A percentile compares a stretch with the other conserved stretches of the same genome.
Conservation (phyloP, 2,113 vertebrate species). For the Ophthalmotilapia sp. region DNA sequence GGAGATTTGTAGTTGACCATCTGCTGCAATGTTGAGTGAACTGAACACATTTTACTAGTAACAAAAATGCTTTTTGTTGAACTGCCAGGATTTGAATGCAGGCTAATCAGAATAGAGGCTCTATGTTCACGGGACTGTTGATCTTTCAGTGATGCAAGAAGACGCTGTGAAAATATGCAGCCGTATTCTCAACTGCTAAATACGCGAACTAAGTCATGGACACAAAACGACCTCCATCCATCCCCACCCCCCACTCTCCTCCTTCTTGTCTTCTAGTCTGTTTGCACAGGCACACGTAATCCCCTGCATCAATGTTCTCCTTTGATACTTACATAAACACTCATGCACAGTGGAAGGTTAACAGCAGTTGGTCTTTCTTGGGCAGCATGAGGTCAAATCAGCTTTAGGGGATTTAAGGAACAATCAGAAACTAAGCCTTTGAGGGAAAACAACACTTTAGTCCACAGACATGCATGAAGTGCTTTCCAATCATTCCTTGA, state of each 20-base stretch:
- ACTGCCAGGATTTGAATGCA: not conserved
- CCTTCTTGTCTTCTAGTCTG: not conserved
- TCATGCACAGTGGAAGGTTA: conserved; percentile 1
- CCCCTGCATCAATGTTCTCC: conserved; percentile 6
- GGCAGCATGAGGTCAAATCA: conserved; percentile 10
- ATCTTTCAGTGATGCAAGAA: not conserved
- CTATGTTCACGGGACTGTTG: not conserved
- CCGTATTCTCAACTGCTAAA: not conserved
- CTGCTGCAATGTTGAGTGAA: not conserved
- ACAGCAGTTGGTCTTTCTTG: conserved; percentile 33
- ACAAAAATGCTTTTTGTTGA: not conserved
- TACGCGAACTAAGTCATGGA: not conserved
- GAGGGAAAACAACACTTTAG: not conserved
- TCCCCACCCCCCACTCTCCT: not conserved
- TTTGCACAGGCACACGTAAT: not conserved
- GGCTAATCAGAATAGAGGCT: not conserved
- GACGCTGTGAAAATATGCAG: not conserved
- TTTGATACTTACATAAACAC: conserved; percentile 17
- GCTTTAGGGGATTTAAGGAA: conserved; percentile 37
- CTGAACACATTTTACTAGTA: not conserved
- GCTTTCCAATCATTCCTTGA: not conserved
- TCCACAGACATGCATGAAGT: not conserved
- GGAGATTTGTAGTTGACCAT: not conserved
- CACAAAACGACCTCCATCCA: not conserved
- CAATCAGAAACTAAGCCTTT: conserved; percentile 24